These are phyloP conservation scores for Hypercompe scribonia DNA, from an alignment of 2,888 invertebrate genomes.

Conservation along the genomic window DNA sequence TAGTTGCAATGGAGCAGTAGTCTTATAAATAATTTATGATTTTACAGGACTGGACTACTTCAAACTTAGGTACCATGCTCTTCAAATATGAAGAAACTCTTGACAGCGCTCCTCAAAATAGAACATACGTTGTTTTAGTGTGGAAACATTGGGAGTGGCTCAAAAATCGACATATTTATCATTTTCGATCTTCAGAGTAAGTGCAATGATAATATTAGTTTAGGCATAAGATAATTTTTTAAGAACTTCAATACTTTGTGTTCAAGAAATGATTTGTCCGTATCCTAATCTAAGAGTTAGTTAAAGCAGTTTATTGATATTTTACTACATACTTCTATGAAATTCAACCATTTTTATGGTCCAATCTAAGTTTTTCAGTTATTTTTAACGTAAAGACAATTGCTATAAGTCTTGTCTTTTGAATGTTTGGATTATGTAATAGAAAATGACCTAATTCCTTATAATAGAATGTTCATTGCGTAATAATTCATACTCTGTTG, in stretches of 20 bases:
- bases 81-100: slow-evolving; percentile 55
- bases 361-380: neutral
- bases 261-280: neutral
- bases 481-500: neutral
- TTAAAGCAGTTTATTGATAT: neutral
- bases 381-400: neutral
- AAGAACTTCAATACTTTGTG: neutral
- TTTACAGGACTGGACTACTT: slow-evolving; percentile 65
- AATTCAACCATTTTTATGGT: neutral
- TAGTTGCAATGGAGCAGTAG: neutral
- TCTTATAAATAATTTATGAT: neutral
- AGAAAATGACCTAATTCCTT: neutral
- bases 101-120: slow-evolving; percentile 40
- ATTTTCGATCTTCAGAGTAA: slow-evolving; percentile 65
- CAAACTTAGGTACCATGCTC: slow-evolving; percentile 67
- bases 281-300: neutral
- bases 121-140: slow-evolving; percentile 82
- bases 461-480: neutral
- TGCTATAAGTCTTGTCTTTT: neutral
- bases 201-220: neutral
- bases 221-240: neutral
- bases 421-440: neutral
- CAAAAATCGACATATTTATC: slow-evolving; percentile 84
- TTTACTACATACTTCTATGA: neutral
- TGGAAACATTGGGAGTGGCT: slow-evolving; percentile 87